phyloP scores from a whole-genome alignment of 2,113 vertebrate genomes.

The Loxodonta africana region DNA sequence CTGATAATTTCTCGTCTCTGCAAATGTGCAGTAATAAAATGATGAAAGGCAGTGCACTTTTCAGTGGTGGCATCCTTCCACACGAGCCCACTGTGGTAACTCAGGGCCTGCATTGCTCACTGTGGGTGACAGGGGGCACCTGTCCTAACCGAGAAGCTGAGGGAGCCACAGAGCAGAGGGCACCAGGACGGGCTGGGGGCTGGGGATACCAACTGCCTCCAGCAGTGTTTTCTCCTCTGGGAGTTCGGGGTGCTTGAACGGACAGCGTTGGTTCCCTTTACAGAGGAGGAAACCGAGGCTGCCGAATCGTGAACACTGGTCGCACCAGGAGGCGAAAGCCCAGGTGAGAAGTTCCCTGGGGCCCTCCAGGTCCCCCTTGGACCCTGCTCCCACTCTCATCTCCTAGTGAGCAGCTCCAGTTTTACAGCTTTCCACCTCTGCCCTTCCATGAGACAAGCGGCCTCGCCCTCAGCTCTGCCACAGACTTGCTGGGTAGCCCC shows the following conservation, averaged over 20 bases:
- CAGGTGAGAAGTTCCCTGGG: rapidly evolving
- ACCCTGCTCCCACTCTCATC: rapidly evolving
- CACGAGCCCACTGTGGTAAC: background rate
- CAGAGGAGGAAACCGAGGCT: background rate
- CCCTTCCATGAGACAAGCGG: background rate
- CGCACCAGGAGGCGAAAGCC: rapidly evolving
- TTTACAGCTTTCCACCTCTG: background rate
- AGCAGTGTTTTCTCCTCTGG: background rate
- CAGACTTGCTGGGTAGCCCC: rapidly evolving
- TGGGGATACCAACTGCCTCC: background rate
- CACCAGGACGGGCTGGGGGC: background rate
- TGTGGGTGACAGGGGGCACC: rapidly evolving
- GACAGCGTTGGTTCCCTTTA: background rate
- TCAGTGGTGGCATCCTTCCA: background rate
- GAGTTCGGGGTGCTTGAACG: background rate
- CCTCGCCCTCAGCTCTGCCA: background rate
- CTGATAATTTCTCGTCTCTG: slow-evolving; percentile 61
- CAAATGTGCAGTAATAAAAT: background rate
- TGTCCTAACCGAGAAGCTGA: rapidly evolving
- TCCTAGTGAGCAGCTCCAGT: background rate
- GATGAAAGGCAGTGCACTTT: background rate
- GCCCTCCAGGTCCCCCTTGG: rapidly evolving
- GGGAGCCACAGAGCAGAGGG: background rate
- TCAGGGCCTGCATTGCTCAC: background rate
- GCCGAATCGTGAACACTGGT: rapidly evolving